Conservation (phyloP, 2,113 vertebrate species). For the Platichthys flesus region DNA sequence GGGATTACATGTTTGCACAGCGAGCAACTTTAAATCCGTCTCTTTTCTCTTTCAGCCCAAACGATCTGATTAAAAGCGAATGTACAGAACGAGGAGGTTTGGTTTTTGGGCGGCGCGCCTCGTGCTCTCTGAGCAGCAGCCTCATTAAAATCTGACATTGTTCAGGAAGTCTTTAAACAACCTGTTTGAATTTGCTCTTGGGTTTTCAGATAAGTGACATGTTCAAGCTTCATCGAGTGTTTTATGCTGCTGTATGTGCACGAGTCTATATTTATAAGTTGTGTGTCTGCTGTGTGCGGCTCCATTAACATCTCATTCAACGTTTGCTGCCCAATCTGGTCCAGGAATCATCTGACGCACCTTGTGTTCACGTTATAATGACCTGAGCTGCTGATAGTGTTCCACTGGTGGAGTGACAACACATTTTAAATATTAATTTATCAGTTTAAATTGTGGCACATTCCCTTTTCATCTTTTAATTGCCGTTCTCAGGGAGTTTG, state of each 20-base stretch:
- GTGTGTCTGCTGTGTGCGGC: background rate
- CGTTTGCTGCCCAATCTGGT: background rate
- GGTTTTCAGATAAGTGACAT: constrained; percentile 10
- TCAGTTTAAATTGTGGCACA: no score
- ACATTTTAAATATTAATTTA: no score
- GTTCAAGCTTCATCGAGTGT: background rate
- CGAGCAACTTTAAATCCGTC: background rate
- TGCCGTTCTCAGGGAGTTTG: no score
- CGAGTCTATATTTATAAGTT: background rate
- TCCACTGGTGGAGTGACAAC: no score
- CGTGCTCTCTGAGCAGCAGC: background rate
- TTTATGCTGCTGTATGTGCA: background rate
- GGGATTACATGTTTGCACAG: background rate
- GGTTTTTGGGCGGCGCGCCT: background rate
- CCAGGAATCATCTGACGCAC: no score
- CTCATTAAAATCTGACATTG: constrained; percentile 26
- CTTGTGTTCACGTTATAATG: no score
- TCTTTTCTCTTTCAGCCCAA: background rate
- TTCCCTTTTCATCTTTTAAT: no score
- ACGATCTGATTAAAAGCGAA: constrained; percentile 10
- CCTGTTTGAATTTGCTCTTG: constrained; percentile 12
- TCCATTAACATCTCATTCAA: background rate
- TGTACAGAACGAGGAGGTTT: background rate
- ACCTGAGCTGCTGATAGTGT: no score
- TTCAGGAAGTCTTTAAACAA: constrained; percentile 19